Evolutionary conservation across 2,888 invertebrate species (phyloP).

Genomic region (Baccha elongata): DNA sequence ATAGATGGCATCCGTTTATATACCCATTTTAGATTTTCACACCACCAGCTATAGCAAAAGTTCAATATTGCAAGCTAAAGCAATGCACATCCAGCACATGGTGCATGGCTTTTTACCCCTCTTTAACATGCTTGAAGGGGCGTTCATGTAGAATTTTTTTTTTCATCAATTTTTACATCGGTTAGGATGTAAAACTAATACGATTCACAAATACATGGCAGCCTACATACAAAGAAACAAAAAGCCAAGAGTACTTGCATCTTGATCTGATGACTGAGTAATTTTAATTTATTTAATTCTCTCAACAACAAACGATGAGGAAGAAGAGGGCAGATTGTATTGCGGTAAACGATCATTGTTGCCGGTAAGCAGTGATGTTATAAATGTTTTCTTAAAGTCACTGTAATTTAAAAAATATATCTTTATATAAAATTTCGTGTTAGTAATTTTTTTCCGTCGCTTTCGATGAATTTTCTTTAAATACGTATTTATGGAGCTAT

Average conservation of each 20-base stretch:
- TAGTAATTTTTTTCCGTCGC: too few relatives aligned
- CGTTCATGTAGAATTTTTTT: constrained; percentile 51
- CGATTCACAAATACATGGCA: constrained; percentile 21
- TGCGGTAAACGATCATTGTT: constrained; percentile 38
- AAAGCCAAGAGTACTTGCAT: constrained; percentile 7
- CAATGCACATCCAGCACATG: constrained; percentile 9
- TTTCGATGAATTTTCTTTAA: too few relatives aligned
- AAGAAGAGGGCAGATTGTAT: constrained; percentile 34
- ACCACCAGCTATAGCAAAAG: constrained; percentile 58
- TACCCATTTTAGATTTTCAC: constrained; percentile 69
- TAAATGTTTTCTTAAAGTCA: too few relatives aligned
- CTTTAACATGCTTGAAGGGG: constrained; percentile 59
- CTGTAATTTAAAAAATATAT: too few relatives aligned
- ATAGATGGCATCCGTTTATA: constrained; percentile 72
- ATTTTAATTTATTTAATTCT: constrained; percentile 71
- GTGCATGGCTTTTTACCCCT: constrained; percentile 34
- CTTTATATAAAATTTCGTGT: too few relatives aligned
- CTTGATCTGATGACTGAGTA: constrained; percentile 67
- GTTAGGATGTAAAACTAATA: constrained; percentile 37
- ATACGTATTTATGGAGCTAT: too few relatives aligned
- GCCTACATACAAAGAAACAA: constrained; percentile 11
- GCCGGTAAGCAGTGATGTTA: constrained; percentile 41
- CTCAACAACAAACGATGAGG: constrained; percentile 6
- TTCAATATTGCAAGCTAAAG: constrained; percentile 64
- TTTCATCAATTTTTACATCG: constrained; percentile 25